Base-by-base conservation (phyloP, 2,113 vertebrate species). In the Crotophaga sulcirostris region DNA sequence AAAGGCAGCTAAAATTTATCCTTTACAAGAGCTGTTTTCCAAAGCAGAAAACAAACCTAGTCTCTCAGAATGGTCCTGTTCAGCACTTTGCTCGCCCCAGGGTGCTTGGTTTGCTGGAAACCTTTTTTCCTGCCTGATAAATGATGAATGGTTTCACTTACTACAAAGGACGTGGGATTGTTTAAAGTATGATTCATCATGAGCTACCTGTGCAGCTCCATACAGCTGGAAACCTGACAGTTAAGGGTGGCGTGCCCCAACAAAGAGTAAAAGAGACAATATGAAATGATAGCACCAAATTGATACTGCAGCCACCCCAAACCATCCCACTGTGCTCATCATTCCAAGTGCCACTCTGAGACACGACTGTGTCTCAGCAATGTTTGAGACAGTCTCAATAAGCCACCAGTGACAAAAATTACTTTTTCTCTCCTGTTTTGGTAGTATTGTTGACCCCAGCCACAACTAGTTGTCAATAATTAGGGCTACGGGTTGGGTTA, bases 1-100 rank as follows among this genome's bases (percentile, higher is more conserved):
- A 84, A 96, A 84, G 68, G 68, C 93, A 94, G 52, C 55, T 95
- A 64, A 87, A 75, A 64, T 89, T 52, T 89, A 79, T 79, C n/a
- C 45, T 91, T 73, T 69, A 26, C 17, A 54, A 83, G 78, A 93
- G 42, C 49, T 85, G 13, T 74, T 84, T 83, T 83, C 47, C 72
- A 76, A 83, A 85, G 67, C 58, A 83, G 66, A 45, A 95, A 85
- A 51, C 34, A 87, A 94, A 31, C 51, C 13, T 7, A 28, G 17
- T 24, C 36, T 77, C 51, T 93, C 78, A 74, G 45, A 93, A 70
- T 31, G 38, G 18, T 77, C 24, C 75, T 44, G 11, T 83, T 93
- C 62, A 82, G 77, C 60, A 45, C 28, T 79, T 66, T 44, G 69
- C 31, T 79, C 0, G 0, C 74, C 49, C 25, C 0, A 0, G 69